Conservation (phyloP, 92 coral and sea anemone genomes). For the Porites divaricata region DNA sequence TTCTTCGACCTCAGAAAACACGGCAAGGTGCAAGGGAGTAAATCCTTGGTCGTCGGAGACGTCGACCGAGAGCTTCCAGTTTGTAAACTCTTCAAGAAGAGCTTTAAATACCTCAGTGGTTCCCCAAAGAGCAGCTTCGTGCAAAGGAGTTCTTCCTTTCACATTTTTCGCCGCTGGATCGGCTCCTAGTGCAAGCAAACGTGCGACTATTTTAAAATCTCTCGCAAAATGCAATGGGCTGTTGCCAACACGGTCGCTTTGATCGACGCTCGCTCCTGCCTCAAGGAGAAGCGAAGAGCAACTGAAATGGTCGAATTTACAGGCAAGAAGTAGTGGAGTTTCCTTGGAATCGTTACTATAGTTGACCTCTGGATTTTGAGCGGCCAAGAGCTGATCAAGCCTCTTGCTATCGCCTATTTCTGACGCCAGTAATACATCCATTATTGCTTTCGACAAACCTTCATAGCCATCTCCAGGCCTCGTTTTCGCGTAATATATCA, state of each 20-base stretch:
- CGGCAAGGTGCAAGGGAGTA: slow-evolving; percentile 45
- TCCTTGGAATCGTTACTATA: slow-evolving; percentile 33
- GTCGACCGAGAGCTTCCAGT: slow-evolving; percentile 21
- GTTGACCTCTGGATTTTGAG: slow-evolving; percentile 16
- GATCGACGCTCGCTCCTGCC: slow-evolving; percentile 35
- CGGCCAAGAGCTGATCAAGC: slow-evolving; percentile 15
- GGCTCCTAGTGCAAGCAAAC: slow-evolving; percentile 47
- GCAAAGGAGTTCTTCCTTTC: slow-evolving; percentile 39
- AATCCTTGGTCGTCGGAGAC: slow-evolving; percentile 29
- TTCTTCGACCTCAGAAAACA: slow-evolving; percentile 40
- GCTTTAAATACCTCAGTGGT: slow-evolving; percentile 20
- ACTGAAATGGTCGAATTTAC: slow-evolving; percentile 33
- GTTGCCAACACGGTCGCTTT: slow-evolving; percentile 48
- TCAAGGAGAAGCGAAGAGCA: slow-evolving; percentile 43
- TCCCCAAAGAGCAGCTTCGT: slow-evolving; percentile 52
- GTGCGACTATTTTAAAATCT: slow-evolving; percentile 8
- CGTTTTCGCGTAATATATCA: neutral
- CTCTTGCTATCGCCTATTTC: slow-evolving; percentile 17
- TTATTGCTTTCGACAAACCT: neutral
- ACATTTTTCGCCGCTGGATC: slow-evolving; percentile 18
- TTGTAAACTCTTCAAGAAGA: slow-evolving; percentile 26
- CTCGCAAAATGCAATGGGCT: slow-evolving; percentile 52
- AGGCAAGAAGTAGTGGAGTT: slow-evolving; percentile 42
- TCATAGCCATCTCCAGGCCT: neutral
- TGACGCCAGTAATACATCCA: slow-evolving; percentile 27